Evolutionary conservation across 2,113 vertebrate species (phyloP).

Genomic region (Paradisaea rubra): DNA sequence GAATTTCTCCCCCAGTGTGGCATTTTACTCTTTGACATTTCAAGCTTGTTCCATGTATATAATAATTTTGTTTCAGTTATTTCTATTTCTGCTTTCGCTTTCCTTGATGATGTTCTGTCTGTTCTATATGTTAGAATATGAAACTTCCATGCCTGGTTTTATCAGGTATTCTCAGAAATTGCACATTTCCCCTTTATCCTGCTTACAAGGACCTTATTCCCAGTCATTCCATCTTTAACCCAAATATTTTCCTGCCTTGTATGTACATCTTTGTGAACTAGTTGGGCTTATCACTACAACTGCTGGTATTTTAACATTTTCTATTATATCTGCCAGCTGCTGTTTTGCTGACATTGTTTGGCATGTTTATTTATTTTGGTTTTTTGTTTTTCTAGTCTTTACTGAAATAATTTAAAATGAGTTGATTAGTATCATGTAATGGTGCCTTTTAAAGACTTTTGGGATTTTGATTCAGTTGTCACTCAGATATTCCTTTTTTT

Average conservation of each 20-base stretch:
- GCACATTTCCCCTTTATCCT: background rate
- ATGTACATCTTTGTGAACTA: background rate
- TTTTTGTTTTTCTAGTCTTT: background rate
- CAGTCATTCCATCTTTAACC: background rate
- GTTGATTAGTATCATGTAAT: background rate
- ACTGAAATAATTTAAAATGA: background rate
- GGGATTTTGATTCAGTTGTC: background rate
- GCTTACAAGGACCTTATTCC: background rate
- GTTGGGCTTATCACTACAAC: background rate
- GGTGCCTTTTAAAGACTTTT: background rate
- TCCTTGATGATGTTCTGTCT: background rate
- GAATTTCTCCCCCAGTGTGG: background rate
- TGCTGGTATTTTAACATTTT: background rate
- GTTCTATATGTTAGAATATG: background rate
- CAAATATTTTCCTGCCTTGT: background rate
- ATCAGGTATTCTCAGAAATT: background rate
- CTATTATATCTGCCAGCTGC: background rate
- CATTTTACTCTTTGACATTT: slow-evolving; percentile 17
- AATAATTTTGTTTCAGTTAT: background rate
- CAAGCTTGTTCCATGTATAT: background rate
- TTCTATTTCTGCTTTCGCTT: slow-evolving; percentile 21
- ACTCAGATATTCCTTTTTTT: background rate
- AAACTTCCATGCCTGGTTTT: background rate
- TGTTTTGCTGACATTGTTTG: background rate
- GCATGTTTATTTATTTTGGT: background rate